Evolutionary conservation across 1,140 invertebrate species (phyloP).

Genomic region (Paralvinella palmiformis): DNA sequence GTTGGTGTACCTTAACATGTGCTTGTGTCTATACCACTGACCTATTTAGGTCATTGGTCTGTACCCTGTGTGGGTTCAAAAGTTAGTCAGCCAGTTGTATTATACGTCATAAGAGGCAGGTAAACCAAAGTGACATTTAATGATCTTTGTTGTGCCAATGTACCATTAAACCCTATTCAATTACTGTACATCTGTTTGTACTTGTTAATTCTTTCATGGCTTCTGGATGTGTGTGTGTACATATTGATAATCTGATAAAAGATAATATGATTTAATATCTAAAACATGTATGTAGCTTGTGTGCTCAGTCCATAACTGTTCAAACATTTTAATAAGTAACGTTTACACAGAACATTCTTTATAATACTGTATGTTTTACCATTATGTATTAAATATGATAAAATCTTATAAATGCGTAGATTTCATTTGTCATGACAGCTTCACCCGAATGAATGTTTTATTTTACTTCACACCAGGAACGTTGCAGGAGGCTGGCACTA

Average conservation of each 20-base stretch:
- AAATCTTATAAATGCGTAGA: neutral
- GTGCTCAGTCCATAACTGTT: neutral
- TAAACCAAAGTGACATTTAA: neutral
- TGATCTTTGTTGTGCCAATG: neutral
- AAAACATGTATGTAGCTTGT: too few species aligned
- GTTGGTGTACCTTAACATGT: conserved; percentile 30
- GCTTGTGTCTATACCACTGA: neutral
- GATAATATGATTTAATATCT: too few species aligned
- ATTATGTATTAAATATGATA: neutral
- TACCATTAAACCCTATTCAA: neutral
- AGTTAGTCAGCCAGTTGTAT: neutral
- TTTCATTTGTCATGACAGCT: too few species aligned
- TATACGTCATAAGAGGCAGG: neutral
- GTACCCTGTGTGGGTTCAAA: neutral
- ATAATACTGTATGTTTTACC: neutral
- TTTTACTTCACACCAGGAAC: conserved; percentile 32
- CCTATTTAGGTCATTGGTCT: neutral
- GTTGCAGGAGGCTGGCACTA: conserved; percentile 48
- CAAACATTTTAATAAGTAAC: neutral
- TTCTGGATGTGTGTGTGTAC: too few species aligned
- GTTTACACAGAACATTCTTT: neutral
- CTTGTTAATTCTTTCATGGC: too few species aligned
- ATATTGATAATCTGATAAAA: too few species aligned
- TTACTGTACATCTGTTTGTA: neutral
- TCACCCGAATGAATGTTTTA: too few species aligned